Base-by-base conservation (phyloP, 37 sponge, comb jelly and placozoan genomes). In the Corticium candelabrum region DNA sequence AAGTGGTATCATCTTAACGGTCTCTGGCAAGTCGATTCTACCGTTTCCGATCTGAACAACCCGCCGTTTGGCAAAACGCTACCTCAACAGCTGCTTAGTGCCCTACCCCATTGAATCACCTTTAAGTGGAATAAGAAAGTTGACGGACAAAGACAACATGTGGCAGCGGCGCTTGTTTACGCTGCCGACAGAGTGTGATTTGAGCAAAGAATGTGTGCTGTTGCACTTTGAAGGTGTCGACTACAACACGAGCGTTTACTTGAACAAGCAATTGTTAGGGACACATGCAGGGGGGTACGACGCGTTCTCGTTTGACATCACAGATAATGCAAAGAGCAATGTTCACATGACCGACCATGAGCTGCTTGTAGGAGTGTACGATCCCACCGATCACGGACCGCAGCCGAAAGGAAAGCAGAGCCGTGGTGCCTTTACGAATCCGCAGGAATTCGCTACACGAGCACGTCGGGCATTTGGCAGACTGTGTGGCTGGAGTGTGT, bases 401-500 rank as follows among this genome's bases (percentile, higher is more conserved):
- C 11, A 11, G 56, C 73, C 73, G 29, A 29, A 29, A 7, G 73
- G 73, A 70, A 70, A 70, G 31, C 73, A 70, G 36, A 70, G 73
- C 31, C 73, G 73, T 34, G 73, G 73, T 5, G 73, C 73, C 29
- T 4, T 70, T 15, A 35, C 73, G 5, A 7, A 70, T 32, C 73
- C 7, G 73, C 31, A 5, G 73, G 73, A 7, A 70, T 70, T 15
- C 36, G 33, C 7, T 70, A 70, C 73, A 70, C 73, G 5, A 30
- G 73, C 73, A 70, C 73, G 31, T 29, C 29, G 31, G 73, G 73
- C 31, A 70, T 70, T 30, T 70, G 73, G 73, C 73, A 70, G 73
- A 70, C 73, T 30, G 73, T 70, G 33, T 70, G 73, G 73, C 33
- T 70, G 73, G 73, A 70, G 21, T 70, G 73, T 34, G 73, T 70